Evolutionary conservation across 2,113 vertebrate species (phyloP).

Genomic region (Copsychus sechellarum): DNA sequence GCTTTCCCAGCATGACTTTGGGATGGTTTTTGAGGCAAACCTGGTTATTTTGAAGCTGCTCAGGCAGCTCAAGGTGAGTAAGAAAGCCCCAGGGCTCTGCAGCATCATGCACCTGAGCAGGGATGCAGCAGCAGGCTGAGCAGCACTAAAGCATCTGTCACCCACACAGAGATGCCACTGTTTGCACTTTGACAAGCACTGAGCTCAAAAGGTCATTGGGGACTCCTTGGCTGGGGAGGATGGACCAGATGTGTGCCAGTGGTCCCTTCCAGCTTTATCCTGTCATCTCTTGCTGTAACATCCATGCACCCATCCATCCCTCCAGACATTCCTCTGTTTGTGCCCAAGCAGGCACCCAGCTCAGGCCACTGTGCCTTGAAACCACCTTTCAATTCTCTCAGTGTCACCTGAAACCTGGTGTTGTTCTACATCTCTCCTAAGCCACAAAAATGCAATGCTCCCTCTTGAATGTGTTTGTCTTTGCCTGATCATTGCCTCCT

Average conservation of each 20-base stretch:
- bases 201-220: not conserved
- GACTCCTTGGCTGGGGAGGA: not conserved
- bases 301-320: too few species aligned
- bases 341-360: not conserved
- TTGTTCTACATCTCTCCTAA: not conserved
- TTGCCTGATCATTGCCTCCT: not conserved
- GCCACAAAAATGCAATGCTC: not conserved
- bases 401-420: not conserved
- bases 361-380: not conserved
- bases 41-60: not conserved
- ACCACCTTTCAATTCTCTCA: not conserved
- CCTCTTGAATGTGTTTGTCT: not conserved
- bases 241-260: not conserved
- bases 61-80: not conserved
- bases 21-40: not conserved
- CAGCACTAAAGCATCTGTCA: not conserved
- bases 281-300: not conserved
- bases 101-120: not conserved
- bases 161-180: not conserved
- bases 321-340: not conserved
- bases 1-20: not conserved
- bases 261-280: not conserved
- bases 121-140: not conserved
- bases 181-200: not conserved
- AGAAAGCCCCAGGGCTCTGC: not conserved